phyloP scores from a whole-genome alignment of 2,113 vertebrate genomes.

The Montifringilla adamsi region DNA sequence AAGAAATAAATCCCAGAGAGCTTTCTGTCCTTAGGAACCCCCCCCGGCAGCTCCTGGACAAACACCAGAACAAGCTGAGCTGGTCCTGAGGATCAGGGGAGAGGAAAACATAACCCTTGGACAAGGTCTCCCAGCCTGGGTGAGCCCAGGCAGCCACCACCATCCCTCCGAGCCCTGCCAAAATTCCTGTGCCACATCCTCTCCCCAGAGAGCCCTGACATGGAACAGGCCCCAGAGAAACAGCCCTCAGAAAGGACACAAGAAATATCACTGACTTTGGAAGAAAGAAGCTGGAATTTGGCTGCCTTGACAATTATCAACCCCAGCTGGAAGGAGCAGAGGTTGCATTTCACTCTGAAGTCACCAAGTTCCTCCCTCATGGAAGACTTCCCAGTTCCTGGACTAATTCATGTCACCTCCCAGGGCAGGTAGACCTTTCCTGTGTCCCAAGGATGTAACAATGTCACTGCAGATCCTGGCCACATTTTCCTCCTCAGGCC shows the following conservation, averaged over 20 bases:
- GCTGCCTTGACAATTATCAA: background rate
- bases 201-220: background rate
- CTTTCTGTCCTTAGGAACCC: background rate
- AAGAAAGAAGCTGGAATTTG: background rate
- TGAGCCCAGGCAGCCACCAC: background rate
- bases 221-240: background rate
- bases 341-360: background rate
- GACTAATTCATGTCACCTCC: background rate
- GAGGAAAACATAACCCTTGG: background rate
- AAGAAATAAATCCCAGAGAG: background rate
- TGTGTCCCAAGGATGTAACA: background rate
- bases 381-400: background rate
- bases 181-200: fast-evolving
- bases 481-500: background rate
- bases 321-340: background rate
- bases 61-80: background rate
- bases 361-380: background rate
- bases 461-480: background rate
- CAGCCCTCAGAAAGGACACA: background rate
- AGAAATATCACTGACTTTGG: fast-evolving
- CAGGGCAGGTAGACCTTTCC: background rate
- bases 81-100: background rate
- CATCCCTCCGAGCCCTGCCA: background rate
- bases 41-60: background rate
- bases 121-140: background rate